These are phyloP conservation scores for Strix aluco DNA, from an alignment of 2,113 vertebrate genomes.

Conservation along the genomic window DNA sequence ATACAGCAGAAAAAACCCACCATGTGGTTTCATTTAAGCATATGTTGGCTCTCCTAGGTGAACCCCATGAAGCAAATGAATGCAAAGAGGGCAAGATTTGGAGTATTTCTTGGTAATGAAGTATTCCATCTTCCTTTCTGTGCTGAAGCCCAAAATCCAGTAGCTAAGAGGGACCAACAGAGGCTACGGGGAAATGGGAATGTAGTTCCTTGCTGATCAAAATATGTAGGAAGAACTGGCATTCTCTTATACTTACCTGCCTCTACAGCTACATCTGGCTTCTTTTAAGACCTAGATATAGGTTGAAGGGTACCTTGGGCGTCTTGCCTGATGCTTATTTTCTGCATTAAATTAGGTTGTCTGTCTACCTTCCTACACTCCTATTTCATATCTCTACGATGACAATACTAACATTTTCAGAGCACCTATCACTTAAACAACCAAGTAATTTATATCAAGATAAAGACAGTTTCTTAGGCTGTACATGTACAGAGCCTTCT, in stretches of 20 bases:
- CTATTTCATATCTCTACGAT: not conserved
- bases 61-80: not conserved
- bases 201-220: not conserved
- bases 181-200: not conserved
- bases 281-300: not conserved
- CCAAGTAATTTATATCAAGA: not conserved
- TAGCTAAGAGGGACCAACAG: not conserved
- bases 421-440: not conserved
- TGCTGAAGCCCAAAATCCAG: not conserved
- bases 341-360: not conserved
- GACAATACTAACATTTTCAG: not conserved
- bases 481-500: not conserved
- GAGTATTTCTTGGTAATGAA: not conserved
- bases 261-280: not conserved
- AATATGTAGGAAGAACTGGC: not conserved
- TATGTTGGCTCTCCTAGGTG: not conserved
- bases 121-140: not conserved
- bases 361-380: not conserved
- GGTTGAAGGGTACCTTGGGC: not conserved
- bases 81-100: not conserved
- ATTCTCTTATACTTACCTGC: not conserved
- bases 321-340: not conserved
- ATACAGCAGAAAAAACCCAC: not conserved
- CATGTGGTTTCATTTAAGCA: conserved; percentile 51
- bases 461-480: not conserved